Evolutionary conservation across 2,888 invertebrate genomes (phyloP).

Genomic region (Hybos culiciformis): DNA sequence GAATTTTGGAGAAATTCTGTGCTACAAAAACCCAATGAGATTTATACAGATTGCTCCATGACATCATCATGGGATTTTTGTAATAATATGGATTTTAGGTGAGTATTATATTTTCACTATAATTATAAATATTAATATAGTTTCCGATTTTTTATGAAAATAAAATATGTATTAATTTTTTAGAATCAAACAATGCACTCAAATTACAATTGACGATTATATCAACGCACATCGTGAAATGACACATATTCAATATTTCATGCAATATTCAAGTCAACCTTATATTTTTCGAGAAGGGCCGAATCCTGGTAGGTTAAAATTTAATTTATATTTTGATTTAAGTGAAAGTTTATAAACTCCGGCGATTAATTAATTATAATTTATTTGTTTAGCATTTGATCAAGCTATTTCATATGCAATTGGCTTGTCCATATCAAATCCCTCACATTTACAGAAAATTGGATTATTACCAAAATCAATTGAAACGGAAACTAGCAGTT

Average conservation of each 20-base stretch:
- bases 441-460: slow-evolving; percentile 57
- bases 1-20: slow-evolving; percentile 77
- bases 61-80: slow-evolving; percentile 80
- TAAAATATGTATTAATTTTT: no score
- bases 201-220: slow-evolving; percentile 61
- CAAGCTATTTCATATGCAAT: slow-evolving; percentile 75
- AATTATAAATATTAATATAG: background rate
- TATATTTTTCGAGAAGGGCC: slow-evolving; percentile 66
- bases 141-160: background rate
- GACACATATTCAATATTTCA: slow-evolving; percentile 69
- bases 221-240: slow-evolving; percentile 71
- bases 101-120: slow-evolving; percentile 9
- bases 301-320: slow-evolving; percentile 77
- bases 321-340: no score
- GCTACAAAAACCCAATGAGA: slow-evolving; percentile 59
- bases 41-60: slow-evolving; percentile 52
- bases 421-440: slow-evolving; percentile 60
- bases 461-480: slow-evolving; percentile 53
- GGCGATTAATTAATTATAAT: slow-evolving; percentile 2
- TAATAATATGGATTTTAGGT: slow-evolving; percentile 72
- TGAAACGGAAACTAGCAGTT: slow-evolving; percentile 18
- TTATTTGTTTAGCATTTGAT: slow-evolving; percentile 53
- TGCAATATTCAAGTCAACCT: slow-evolving; percentile 63
- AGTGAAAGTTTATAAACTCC: no score
- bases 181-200: slow-evolving; percentile 73